Evolutionary conservation across 2,797 vertebrate species (phyloP).

Genomic region (Cetoscarus ocellatus): DNA sequence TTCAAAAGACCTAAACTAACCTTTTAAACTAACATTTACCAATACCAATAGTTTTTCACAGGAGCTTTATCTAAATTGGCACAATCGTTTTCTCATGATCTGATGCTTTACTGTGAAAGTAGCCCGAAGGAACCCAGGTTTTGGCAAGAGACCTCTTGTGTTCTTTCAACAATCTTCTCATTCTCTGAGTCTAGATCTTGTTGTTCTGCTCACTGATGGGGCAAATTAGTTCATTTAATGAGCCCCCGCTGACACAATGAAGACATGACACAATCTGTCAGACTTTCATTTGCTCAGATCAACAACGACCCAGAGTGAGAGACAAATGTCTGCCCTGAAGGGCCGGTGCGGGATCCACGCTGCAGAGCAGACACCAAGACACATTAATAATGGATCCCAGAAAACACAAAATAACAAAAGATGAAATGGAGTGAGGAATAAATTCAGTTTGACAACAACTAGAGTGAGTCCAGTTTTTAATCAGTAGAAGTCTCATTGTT

Average conservation of each 20-base stretch:
- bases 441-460: conserved; percentile 54
- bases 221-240: conserved; percentile 81
- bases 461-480: conserved; percentile 41
- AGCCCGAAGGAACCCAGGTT: too few relatives aligned
- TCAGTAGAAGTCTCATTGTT: conserved; percentile 33
- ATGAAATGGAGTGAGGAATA: conserved; percentile 49
- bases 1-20: too few relatives aligned
- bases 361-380: conserved; percentile 71
- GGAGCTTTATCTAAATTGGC: too few relatives aligned
- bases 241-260: conserved; percentile 80
- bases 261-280: conserved; percentile 75
- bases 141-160: too few relatives aligned
- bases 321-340: conserved; percentile 66
- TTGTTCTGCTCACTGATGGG: conserved; percentile 60
- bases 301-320: conserved; percentile 68
- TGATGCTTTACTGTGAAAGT: too few relatives aligned
- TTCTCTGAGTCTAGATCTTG: conserved; percentile 57
- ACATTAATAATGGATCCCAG: conserved; percentile 63
- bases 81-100: too few relatives aligned
- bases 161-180: conserved; percentile 58
- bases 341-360: conserved; percentile 62
- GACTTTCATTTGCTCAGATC: conserved; percentile 72
- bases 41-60: too few relatives aligned
- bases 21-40: too few relatives aligned
- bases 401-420: conserved; percentile 65